Evolutionary conservation across 2,113 vertebrate genomes (phyloP).

Genomic region (Siphamia tubifer): DNA sequence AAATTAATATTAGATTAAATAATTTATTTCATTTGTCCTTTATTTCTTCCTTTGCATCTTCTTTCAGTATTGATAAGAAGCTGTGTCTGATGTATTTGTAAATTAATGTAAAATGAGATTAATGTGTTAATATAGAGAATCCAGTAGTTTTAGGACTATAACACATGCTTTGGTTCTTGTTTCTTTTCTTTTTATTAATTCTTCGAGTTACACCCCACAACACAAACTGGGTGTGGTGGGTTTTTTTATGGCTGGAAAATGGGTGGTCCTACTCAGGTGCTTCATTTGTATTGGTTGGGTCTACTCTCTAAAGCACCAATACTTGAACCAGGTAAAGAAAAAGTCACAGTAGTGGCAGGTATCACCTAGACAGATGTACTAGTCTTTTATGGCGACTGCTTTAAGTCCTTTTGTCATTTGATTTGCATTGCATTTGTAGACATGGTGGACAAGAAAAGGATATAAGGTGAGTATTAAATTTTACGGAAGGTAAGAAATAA

Average conservation of each 20-base stretch:
- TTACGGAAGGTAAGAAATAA: slow-evolving; percentile 24
- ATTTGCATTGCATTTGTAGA: slow-evolving; percentile 7
- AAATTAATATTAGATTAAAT: slow-evolving; percentile 40
- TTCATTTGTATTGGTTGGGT: slow-evolving; percentile 66
- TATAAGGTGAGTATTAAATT: slow-evolving; percentile 52
- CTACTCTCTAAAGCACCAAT: slow-evolving; percentile 67
- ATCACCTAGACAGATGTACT: slow-evolving; percentile 26
- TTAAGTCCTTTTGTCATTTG: background rate
- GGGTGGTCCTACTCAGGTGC: slow-evolving; percentile 59
- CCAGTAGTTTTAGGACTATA: background rate
- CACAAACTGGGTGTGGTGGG: slow-evolving; percentile 76
- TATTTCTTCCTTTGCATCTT: slow-evolving; percentile 8
- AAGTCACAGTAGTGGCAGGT: slow-evolving; percentile 60
- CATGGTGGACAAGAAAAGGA: background rate
- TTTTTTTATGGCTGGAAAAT: slow-evolving; percentile 42
- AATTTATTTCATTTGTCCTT: slow-evolving; percentile 29
- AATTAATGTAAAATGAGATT: background rate
- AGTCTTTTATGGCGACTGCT: background rate
- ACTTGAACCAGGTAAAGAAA: slow-evolving; percentile 79
- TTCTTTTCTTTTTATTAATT: background rate
- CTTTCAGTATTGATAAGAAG: slow-evolving; percentile 10
- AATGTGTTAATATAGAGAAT: background rate
- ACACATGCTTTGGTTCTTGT: background rate
- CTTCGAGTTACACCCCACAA: slow-evolving; percentile 6
- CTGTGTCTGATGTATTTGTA: slow-evolving; percentile 3